These are phyloP conservation scores for Dipodomys merriami DNA, from an alignment of 2,113 vertebrate species.

Conservation along the genomic window DNA sequence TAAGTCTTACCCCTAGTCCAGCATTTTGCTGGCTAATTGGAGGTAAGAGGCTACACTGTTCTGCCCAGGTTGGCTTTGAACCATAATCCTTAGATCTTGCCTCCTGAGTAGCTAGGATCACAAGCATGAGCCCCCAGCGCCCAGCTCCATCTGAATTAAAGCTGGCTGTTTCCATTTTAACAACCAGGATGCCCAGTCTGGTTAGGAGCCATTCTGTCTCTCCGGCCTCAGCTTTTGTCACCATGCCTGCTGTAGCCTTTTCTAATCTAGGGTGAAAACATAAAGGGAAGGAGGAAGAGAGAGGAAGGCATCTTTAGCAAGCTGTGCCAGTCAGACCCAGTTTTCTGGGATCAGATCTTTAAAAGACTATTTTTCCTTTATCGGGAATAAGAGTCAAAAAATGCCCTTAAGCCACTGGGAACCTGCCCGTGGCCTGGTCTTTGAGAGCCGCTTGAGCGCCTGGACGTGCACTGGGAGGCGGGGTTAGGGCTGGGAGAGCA, in stretches of 20 bases:
- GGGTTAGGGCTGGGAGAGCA: not conserved
- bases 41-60: no score
- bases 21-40: no score
- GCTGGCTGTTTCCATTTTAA: not conserved
- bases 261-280: not conserved
- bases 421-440: not conserved
- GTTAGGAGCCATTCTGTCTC: slow-evolving; percentile 8
- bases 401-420: not conserved
- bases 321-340: not conserved
- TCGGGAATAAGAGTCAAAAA: not conserved
- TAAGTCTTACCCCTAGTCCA: no score
- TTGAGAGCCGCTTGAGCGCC: not conserved
- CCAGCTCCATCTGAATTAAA: not conserved
- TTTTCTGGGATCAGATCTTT: not conserved
- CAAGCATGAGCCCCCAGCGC: no score
- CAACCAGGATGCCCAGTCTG: not conserved
- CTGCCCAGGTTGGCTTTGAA: no score
- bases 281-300: not conserved
- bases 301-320: not conserved
- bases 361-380: not conserved
- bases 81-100: no score
- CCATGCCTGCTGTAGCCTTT: not conserved
- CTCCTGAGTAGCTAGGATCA: no score
- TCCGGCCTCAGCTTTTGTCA: not conserved
- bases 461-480: not conserved